Base-by-base conservation (phyloP, 2,888 invertebrate genomes). In the Sarcophaga variegata region DNA sequence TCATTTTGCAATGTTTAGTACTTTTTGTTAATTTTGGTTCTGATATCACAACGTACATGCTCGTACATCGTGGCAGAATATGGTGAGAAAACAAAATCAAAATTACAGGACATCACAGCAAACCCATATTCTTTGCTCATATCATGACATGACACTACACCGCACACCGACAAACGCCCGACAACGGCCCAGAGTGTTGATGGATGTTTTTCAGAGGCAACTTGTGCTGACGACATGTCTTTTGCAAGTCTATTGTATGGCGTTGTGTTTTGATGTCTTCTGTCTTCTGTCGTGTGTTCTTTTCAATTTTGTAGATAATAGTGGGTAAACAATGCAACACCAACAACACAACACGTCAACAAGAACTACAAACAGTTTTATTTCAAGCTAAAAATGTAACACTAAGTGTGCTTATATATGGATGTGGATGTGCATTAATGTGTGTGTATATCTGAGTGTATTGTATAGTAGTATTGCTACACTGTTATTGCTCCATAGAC, bases 201-300 rank as follows among this genome's bases (percentile, higher is more conserved):
- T 71, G 80, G 77, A 86, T 77, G 83, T 83, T 83, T 54, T 81
- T 81, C 83, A 86, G 83, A 78, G 75, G 74, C 83, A 83, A 86
- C 77, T 83, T 86, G 72, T 77, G 83, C 74, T 83, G 86, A 83
- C 83, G 86, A 83, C 83, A 86, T 86, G 86, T 81, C 86, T 86
- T 86, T 86, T 86, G 81, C 63, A 83, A 86, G 86, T 86, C 86
- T 83, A 86, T 86, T 86, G 86, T 86, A 64, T 83, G 71, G 62
- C 64, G 45, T 69, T 69, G 20, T 69, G 47, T 22, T 45, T 47
- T 75, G 49, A 14, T 62, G n/a, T 49, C 22, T 47, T n/a, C 17
- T 69, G n/a, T 54, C 54, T 54, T 54, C 12, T 49, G 49, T 49
- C 14, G 54, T 17, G 17, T 37, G n/a, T 62, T 67, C 74, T 74